These are phyloP conservation scores for Maccullochella peelii DNA, from an alignment of 2,113 vertebrate genomes.

Conservation along the genomic window DNA sequence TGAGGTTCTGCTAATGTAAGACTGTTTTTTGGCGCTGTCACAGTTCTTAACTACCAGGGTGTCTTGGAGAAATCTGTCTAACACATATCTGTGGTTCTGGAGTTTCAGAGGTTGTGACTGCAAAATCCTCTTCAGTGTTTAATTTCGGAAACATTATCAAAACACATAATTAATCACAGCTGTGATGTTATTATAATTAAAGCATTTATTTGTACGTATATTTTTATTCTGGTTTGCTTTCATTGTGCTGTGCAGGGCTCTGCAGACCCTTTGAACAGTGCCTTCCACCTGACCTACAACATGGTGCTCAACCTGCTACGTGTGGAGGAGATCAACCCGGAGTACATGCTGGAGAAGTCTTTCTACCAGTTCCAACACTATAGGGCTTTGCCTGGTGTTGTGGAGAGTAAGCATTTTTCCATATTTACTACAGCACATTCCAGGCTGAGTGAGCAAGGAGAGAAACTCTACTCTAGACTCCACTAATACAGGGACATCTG, in stretches of 20 bases:
- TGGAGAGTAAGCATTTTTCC: conserved; percentile 89
- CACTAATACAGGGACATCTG: background rate
- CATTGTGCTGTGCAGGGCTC: conserved; percentile 83
- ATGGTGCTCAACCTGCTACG: conserved; percentile 98
- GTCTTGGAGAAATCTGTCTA: conserved; percentile 16
- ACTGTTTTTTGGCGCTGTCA: conserved; percentile 20
- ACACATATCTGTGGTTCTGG: conserved; percentile 18
- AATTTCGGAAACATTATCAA: background rate
- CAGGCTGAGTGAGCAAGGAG: background rate
- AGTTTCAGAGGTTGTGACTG: background rate
- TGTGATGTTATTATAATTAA: background rate
- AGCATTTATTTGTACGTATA: background rate
- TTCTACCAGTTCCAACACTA: conserved; percentile 99
- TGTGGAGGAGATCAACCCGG: conserved; percentile 98
- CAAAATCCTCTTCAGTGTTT: conserved; percentile 7
- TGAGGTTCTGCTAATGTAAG: conserved; percentile 20
- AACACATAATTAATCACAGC: background rate
- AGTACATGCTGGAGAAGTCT: conserved; percentile 99
- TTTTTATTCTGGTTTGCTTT: background rate
- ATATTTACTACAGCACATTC: background rate
- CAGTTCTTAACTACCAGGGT: background rate
- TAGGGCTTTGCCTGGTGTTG: conserved; percentile 95
- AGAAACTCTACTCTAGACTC: background rate
- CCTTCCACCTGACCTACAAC: conserved; percentile 98
- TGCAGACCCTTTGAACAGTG: conserved; percentile 96